Evolutionary conservation across 1,140 invertebrate species (phyloP).

Genomic region (Microplitis mediator): DNA sequence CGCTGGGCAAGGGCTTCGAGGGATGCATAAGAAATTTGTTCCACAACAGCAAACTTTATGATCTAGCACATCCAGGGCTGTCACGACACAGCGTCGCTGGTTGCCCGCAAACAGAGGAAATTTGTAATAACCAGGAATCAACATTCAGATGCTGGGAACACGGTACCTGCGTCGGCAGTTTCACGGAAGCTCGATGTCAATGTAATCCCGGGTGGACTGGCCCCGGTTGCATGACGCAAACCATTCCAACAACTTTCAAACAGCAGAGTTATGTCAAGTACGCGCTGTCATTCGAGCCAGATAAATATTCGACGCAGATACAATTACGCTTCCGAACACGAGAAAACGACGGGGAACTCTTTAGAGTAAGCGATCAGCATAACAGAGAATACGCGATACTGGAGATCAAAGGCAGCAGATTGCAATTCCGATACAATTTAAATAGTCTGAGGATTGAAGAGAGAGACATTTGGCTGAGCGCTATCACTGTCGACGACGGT

Average conservation of each 20-base stretch:
- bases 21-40: slow-evolving; percentile 95
- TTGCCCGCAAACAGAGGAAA: slow-evolving; percentile 88
- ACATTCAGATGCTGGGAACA: slow-evolving; percentile 88
- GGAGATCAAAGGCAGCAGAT: slow-evolving; percentile 87
- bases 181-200: slow-evolving; percentile 86
- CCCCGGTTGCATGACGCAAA: slow-evolving; percentile 81
- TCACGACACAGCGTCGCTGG: slow-evolving; percentile 83
- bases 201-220: slow-evolving; percentile 93
- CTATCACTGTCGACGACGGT: slow-evolving; percentile 91
- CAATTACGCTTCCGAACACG: slow-evolving; percentile 91
- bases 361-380: slow-evolving; percentile 91
- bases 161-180: slow-evolving; percentile 90
- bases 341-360: slow-evolving; percentile 89
- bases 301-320: slow-evolving; percentile 89
- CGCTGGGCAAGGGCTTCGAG: slow-evolving; percentile 86
- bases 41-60: slow-evolving; percentile 94
- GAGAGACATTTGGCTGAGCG: slow-evolving; percentile 86
- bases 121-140: slow-evolving; percentile 80
- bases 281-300: slow-evolving; percentile 91
- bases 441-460: slow-evolving; percentile 90
- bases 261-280: slow-evolving; percentile 94
- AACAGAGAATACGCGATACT: slow-evolving; percentile 93
- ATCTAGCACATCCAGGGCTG: slow-evolving; percentile 86
- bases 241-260: slow-evolving; percentile 87
- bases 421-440: slow-evolving; percentile 91